Evolutionary conservation across 1,140 invertebrate species (phyloP).

Genomic region (Akabosia matsudoensis): DNA sequence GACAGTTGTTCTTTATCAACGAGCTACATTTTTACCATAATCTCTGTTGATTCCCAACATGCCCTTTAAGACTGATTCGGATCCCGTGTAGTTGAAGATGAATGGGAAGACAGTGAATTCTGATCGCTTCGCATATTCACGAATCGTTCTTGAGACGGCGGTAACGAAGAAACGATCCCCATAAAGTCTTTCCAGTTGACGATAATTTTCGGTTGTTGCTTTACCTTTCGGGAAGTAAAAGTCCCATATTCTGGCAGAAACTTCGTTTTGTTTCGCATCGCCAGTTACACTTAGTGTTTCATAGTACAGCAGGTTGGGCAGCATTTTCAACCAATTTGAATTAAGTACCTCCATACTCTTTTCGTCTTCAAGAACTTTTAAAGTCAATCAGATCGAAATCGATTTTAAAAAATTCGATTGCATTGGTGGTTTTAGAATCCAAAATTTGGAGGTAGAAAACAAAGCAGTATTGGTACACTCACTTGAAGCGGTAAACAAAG

Average conservation of each 20-base stretch:
- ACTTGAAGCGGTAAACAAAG: background rate
- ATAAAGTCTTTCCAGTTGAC: background rate
- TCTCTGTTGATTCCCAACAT: background rate
- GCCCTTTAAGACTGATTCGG: background rate
- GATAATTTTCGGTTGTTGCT: background rate
- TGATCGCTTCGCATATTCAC: background rate
- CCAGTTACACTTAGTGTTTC: background rate
- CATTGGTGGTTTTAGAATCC: background rate
- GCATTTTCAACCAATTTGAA: conserved; percentile 22
- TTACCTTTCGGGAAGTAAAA: background rate
- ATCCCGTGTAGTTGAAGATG: background rate
- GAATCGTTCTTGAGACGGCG: background rate
- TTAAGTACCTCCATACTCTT: conserved; percentile 26
- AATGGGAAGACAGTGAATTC: conserved; percentile 11
- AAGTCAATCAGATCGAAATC: too few species aligned
- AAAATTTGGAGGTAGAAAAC: background rate
- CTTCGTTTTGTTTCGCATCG: background rate
- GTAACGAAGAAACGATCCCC: conserved; percentile 10
- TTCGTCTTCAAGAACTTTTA: conserved; percentile 31
- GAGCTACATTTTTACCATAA: background rate
- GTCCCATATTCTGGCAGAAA: background rate
- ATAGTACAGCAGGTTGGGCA: background rate
- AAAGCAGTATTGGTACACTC: background rate
- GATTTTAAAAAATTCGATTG: too few species aligned
- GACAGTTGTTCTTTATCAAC: too few species aligned